A percentile compares a stretch with the other conserved stretches of the same genome.
phyloP scores from a whole-genome alignment of 2,888 invertebrate species.

The Scaptomyza parva region DNA sequence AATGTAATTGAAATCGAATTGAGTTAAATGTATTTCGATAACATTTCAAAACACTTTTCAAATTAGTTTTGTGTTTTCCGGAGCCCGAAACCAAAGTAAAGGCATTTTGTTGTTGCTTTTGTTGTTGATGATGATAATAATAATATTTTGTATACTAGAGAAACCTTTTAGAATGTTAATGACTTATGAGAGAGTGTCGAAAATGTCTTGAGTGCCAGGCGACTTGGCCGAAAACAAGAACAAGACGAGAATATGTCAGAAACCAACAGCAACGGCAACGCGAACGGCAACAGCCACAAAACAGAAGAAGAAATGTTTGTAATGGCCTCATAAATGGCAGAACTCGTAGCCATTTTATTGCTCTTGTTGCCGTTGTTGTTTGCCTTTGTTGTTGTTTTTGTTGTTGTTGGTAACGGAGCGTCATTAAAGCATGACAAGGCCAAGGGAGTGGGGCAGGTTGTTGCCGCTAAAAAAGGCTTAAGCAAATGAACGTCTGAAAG shows the following conservation, averaged over 20 bases:
- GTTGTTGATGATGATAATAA: constrained; percentile 31
- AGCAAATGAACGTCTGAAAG: constrained; percentile 44
- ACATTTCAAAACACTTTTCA: background rate
- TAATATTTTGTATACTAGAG: constrained; percentile 66
- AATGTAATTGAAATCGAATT: background rate
- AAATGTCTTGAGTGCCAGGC: constrained; percentile 55
- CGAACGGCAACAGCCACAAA: constrained; percentile 5
- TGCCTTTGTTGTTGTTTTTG: constrained; percentile 10
- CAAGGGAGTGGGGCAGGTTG: constrained; percentile 18
- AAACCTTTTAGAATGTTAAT: constrained; percentile 79
- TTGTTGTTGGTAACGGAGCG: constrained; percentile 37
- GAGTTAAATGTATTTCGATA: background rate
- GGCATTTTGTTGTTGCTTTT: background rate
- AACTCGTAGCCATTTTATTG: constrained; percentile 70
- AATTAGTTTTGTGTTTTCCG: background rate
- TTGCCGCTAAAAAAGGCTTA: constrained; percentile 54
- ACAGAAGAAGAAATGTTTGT: constrained; percentile 46
- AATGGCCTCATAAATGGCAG: constrained; percentile 69
- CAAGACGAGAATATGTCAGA: background rate
- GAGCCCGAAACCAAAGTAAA: background rate
- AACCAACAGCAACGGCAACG: constrained; percentile 1
- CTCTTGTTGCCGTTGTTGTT: constrained; percentile 55
- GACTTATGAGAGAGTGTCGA: constrained; percentile 68
- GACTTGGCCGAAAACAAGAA: constrained; percentile 9
- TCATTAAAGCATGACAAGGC: constrained; percentile 77